phyloP scores from a whole-genome alignment of 92 coral and sea anemone genomes.

The Phenganax stokvisi region DNA sequence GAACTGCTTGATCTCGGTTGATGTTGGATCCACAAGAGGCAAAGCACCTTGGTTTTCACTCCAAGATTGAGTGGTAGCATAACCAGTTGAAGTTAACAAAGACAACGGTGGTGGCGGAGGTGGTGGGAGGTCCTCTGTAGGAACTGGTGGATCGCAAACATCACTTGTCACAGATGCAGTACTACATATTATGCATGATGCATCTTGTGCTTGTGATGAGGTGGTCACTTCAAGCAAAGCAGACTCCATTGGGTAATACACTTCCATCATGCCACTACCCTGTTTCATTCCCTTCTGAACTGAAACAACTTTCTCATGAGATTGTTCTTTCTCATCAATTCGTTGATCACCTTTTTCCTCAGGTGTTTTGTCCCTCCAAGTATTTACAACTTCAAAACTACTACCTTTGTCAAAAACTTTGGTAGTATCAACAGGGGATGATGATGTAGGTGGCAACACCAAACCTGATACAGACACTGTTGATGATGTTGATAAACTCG shows the following conservation, averaged over 20 bases:
- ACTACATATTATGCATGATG: neutral
- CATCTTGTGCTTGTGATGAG: neutral
- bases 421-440: neutral
- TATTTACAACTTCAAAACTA: neutral
- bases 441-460: conserved; percentile 13
- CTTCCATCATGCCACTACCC: neutral
- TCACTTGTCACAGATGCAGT: neutral
- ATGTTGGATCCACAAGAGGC: neutral
- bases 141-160: conserved; percentile 6
- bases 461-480: neutral
- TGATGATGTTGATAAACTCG: neutral
- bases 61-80: neutral
- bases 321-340: neutral
- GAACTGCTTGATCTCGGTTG: neutral
- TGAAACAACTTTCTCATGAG: no score
- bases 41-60: neutral
- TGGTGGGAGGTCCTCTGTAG: conserved; percentile 2
- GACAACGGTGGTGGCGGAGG: conserved; percentile 20
- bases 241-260: neutral
- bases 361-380: neutral
- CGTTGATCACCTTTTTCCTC: neutral
- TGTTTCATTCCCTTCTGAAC: neutral
- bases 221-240: neutral
- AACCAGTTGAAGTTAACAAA: neutral
- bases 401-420: neutral